Percentiles rank a stretch among this genome's conserved stretches.
Evolutionary conservation across 2,113 vertebrate species (phyloP).

Genomic region (Tyto alba): DNA sequence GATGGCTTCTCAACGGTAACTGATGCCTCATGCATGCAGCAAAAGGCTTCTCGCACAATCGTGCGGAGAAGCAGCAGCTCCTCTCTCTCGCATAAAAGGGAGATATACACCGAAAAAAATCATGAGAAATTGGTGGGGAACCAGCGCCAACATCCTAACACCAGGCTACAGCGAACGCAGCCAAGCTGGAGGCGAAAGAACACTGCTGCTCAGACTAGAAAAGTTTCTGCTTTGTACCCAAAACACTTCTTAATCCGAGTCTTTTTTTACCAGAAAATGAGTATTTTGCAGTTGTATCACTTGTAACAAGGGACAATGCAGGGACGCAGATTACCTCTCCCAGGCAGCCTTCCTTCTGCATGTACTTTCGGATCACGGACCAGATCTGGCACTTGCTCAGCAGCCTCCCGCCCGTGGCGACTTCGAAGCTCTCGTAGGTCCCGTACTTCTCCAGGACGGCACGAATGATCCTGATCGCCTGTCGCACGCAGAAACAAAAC

Average conservation of each 20-base stretch:
- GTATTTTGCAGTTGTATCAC: no score
- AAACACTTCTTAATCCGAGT: not conserved
- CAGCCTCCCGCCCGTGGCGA: conserved; percentile 83
- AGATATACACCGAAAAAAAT: not conserved
- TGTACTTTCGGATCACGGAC: conserved; percentile 89
- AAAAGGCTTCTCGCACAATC: not conserved
- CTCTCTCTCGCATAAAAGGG: not conserved
- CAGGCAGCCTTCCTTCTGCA: conserved; percentile 94
- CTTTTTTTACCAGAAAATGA: not conserved
- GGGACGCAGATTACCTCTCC: conserved; percentile 81
- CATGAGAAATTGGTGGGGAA: not conserved
- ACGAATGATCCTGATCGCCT: conserved; percentile 91
- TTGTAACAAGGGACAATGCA: not conserved
- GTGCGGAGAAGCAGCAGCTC: not conserved
- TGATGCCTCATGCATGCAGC: not conserved
- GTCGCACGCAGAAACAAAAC: not conserved
- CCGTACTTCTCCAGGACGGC: conserved; percentile 89
- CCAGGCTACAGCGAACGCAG: fast-evolving
- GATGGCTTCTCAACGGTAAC: not conserved
- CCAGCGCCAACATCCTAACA: not conserved
- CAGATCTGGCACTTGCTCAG: conserved; percentile 93
- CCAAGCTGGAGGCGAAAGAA: not conserved
- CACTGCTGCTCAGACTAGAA: not conserved
- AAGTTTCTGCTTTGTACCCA: not conserved
- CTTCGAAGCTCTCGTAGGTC: conserved; percentile 91